Evolutionary conservation across 2,888 invertebrate species (phyloP).

Genomic region (Exocentrus adspersus): DNA sequence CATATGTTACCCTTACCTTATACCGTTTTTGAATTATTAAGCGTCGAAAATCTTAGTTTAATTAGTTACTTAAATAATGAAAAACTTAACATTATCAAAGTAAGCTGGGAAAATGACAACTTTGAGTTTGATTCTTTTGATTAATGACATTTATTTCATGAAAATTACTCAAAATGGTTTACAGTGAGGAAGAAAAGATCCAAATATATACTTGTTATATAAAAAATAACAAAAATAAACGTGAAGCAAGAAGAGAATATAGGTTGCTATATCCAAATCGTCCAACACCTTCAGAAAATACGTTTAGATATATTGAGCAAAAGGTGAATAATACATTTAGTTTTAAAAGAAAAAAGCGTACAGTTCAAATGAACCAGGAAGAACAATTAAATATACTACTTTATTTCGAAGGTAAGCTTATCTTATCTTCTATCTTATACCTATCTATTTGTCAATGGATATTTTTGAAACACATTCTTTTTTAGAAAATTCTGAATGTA

Average conservation of each 20-base stretch:
- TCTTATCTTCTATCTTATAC: no score
- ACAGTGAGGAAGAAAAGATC: neutral
- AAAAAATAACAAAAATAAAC: neutral
- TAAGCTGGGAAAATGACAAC: neutral
- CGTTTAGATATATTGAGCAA: neutral
- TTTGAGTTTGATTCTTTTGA: neutral
- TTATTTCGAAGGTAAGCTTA: neutral
- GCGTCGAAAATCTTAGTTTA: no score
- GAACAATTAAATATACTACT: neutral
- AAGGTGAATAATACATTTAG: neutral
- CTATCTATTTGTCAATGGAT: neutral
- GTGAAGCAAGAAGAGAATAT: neutral
- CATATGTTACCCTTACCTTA: no score
- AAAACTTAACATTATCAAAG: neutral
- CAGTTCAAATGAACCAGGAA: neutral
- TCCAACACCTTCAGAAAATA: neutral
- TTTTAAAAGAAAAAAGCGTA: neutral
- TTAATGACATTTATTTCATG: conserved; percentile 1
- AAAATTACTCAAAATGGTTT: conserved; percentile 1
- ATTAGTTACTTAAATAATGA: neutral
- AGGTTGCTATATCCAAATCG: neutral
- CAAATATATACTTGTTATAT: conserved; percentile 1
- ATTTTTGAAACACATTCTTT: neutral
- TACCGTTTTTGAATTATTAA: no score
- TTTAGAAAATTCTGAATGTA: conserved; percentile 12